Percentiles rank a stretch among this genome's conserved stretches.
These are phyloP conservation scores for Psilopsiagon aurifrons DNA, from an alignment of 2,113 vertebrate genomes.

Conservation along the genomic window DNA sequence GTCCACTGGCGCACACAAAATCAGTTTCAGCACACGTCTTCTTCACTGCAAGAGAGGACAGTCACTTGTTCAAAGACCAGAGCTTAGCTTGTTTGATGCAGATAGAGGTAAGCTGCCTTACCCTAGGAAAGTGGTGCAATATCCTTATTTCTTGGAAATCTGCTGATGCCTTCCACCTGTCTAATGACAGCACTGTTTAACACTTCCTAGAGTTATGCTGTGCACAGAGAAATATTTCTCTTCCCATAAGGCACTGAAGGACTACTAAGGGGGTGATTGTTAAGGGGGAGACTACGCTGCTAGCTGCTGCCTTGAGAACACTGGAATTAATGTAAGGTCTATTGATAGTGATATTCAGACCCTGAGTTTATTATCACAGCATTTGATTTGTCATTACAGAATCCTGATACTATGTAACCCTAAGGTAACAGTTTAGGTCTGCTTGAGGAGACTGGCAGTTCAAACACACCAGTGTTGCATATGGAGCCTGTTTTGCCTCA, in stretches of 20 bases:
- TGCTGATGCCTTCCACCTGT: fast-evolving
- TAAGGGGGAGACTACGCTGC: no score
- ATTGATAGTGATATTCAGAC: background rate
- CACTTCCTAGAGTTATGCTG: background rate
- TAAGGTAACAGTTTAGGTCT: background rate
- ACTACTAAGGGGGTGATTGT: background rate
- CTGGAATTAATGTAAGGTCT: background rate
- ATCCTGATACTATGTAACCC: background rate
- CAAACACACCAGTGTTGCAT: background rate
- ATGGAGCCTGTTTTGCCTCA: background rate
- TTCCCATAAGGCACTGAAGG: background rate
- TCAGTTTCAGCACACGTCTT: slow-evolving; percentile 89
- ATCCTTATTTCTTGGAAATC: background rate
- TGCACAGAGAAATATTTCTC: background rate
- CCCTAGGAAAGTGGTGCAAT: background rate
- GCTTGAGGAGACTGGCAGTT: background rate
- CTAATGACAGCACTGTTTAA: background rate
- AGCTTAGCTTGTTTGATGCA: background rate
- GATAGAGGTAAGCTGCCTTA: background rate
- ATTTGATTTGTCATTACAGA: background rate
- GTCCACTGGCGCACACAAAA: slow-evolving; percentile 91
- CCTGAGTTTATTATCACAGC: background rate
- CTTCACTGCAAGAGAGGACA: slow-evolving; percentile 77
- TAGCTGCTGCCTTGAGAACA: background rate
- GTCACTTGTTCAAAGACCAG: background rate